These are phyloP conservation scores for Spisula solida DNA, from an alignment of 2,888 invertebrate species.

Conservation along the genomic window DNA sequence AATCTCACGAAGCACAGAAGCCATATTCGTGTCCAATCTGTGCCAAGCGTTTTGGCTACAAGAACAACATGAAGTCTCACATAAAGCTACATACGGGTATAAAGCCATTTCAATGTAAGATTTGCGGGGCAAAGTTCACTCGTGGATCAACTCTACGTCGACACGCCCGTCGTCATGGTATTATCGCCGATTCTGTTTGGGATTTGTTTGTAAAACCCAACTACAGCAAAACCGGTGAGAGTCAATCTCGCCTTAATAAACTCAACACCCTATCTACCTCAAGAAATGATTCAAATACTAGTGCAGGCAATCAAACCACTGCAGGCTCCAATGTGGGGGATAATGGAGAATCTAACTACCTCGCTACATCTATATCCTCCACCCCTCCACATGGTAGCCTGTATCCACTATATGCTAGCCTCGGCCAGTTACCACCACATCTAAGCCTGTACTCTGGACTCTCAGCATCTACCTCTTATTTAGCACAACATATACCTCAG, in stretches of 20 bases:
- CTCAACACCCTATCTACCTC: constrained; percentile 70
- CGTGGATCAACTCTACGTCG: constrained; percentile 83
- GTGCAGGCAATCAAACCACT: constrained; percentile 61
- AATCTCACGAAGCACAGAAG: constrained; percentile 83
- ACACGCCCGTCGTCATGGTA: constrained; percentile 83
- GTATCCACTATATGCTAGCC: constrained; percentile 74
- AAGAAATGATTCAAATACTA: constrained; percentile 56
- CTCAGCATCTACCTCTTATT: constrained; percentile 75
- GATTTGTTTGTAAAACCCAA: constrained; percentile 79
- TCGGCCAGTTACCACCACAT: constrained; percentile 69
- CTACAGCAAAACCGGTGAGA: constrained; percentile 65
- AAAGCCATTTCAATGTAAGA: constrained; percentile 83
- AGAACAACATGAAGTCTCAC: constrained; percentile 85
- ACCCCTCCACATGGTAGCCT: constrained; percentile 70
- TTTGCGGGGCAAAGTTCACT: constrained; percentile 84
- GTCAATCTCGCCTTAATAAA: constrained; percentile 56
- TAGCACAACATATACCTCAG: constrained; percentile 72
- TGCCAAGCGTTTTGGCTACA: constrained; percentile 84
- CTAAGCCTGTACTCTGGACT: constrained; percentile 68
- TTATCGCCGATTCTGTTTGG: constrained; percentile 80
- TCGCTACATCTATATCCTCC: constrained; percentile 67
- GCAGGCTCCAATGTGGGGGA: constrained; percentile 56
- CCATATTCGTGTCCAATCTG: constrained; percentile 84
- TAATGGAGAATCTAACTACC: constrained; percentile 68
- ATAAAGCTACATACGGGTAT: constrained; percentile 84